These are phyloP conservation scores for Ceratoteleas bidentatus DNA, from an alignment of 1,140 invertebrate genomes.

Conservation along the genomic window DNA sequence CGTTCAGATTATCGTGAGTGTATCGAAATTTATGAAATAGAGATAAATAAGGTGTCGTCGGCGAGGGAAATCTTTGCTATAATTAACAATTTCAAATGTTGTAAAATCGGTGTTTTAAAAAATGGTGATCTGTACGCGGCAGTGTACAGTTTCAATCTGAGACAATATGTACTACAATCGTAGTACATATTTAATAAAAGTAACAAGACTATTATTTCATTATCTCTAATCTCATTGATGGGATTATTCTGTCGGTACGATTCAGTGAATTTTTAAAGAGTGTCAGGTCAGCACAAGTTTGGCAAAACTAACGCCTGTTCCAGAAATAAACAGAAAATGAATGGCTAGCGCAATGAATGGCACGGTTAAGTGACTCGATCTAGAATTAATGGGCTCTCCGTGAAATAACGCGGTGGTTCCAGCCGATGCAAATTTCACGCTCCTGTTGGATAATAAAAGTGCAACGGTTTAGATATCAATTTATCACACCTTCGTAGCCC, in stretches of 20 bases:
- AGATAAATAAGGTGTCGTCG: too few relatives aligned
- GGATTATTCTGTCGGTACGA: constrained; percentile 5
- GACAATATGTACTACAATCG: too few relatives aligned
- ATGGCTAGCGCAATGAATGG: constrained; percentile 56
- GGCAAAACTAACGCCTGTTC: constrained; percentile 60
- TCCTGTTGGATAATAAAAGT: constrained; percentile 65
- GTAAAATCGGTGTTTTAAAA: too few relatives aligned
- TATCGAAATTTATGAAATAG: too few relatives aligned
- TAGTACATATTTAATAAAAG: too few relatives aligned
- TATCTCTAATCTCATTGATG: constrained; percentile 10
- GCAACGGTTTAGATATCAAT: constrained; percentile 71
- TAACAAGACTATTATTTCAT: too few relatives aligned
- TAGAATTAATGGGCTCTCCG: constrained; percentile 60
- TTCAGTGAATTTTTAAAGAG: constrained; percentile 55
- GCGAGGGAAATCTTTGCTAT: too few relatives aligned
- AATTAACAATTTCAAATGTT: too few relatives aligned
- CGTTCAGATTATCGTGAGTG: too few relatives aligned
- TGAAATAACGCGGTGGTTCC: constrained; percentile 55
- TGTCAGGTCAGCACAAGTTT: constrained; percentile 27
- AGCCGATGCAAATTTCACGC: constrained; percentile 68
- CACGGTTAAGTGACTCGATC: constrained; percentile 62
- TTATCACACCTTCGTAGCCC: constrained; percentile 68
- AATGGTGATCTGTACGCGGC: too few relatives aligned
- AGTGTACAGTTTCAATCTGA: too few relatives aligned
- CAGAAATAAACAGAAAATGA: constrained; percentile 64